These are phyloP conservation scores for Myotis findleyi DNA, from an alignment of 2,797 vertebrate genomes.

Conservation along the genomic window DNA sequence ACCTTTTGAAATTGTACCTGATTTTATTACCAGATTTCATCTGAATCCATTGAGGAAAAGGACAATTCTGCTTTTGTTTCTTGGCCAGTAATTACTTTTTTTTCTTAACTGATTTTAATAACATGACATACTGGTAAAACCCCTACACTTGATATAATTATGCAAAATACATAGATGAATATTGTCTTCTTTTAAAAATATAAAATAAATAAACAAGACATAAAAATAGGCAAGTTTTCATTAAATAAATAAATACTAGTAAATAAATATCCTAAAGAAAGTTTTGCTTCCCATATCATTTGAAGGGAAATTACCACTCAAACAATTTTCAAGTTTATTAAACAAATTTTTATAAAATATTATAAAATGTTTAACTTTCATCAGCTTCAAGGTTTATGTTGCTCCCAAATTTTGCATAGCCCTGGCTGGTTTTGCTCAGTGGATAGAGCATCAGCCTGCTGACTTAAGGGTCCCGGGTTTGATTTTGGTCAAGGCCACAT, in stretches of 20 bases:
- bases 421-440: too few relatives aligned
- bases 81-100: neutral
- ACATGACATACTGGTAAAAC: conserved; percentile 65
- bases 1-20: neutral
- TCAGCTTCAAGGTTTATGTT: conserved; percentile 99
- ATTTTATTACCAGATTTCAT: neutral
- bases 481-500: too few relatives aligned
- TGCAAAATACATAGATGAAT: conserved; percentile 75
- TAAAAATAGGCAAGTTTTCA: conserved; percentile 82
- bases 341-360: conserved; percentile 74
- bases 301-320: conserved; percentile 74
- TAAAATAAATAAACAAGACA: conserved; percentile 87
- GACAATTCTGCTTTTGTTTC: neutral
- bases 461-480: too few relatives aligned
- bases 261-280: conserved; percentile 67
- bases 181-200: conserved; percentile 78
- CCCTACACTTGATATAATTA: conserved; percentile 64
- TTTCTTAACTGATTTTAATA: conserved; percentile 79
- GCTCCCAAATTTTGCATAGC: conserved; percentile 97
- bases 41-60: neutral
- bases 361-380: conserved; percentile 91
- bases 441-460: too few relatives aligned
- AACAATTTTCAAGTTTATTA: conserved; percentile 81
- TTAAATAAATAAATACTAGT: conserved; percentile 80
- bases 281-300: conserved; percentile 69